Percentiles rank a stretch among this genome's conserved stretches.
These are phyloP conservation scores for Napeogenes sylphis DNA, from an alignment of 2,888 invertebrate genomes.

Conservation along the genomic window DNA sequence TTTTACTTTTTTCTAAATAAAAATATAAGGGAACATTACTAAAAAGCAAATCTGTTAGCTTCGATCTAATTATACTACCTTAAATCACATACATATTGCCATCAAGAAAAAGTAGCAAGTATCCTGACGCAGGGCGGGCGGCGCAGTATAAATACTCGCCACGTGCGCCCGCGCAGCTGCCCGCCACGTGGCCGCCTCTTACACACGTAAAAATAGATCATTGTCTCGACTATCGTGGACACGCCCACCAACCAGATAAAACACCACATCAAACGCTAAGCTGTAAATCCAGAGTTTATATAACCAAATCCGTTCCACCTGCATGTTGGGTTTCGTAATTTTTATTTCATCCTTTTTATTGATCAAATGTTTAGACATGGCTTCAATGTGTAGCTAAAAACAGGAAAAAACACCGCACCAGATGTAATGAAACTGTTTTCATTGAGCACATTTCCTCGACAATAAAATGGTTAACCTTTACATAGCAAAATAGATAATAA, in stretches of 20 bases:
- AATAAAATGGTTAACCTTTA: constrained; percentile 10
- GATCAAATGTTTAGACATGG: constrained; percentile 33
- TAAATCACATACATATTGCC: constrained; percentile 6
- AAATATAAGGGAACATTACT: not conserved
- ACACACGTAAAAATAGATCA: constrained; percentile 72
- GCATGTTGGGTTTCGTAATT: constrained; percentile 34
- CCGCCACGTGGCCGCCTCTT: constrained; percentile 72
- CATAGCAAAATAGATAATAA: not conserved
- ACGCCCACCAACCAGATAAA: constrained; percentile 72
- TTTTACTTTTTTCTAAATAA: no score
- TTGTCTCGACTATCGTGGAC: constrained; percentile 61
- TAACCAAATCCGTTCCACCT: constrained; percentile 46
- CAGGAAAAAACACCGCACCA: constrained; percentile 29
- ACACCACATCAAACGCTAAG: constrained; percentile 72
- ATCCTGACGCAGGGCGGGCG: constrained; percentile 41
- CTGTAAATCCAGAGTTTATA: constrained; percentile 58
- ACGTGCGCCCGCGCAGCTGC: constrained; percentile 74
- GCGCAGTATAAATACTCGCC: constrained; percentile 70
- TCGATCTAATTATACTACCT: not conserved
- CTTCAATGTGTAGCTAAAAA: constrained; percentile 26
- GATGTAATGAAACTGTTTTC: constrained; percentile 20
- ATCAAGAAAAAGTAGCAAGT: constrained; percentile 29
- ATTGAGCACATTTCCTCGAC: constrained; percentile 13
- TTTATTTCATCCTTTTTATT: constrained; percentile 38
- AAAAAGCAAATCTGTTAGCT: not conserved